A percentile compares a stretch with the other conserved stretches of the same genome.
These are phyloP conservation scores for Zeuzera pyrina DNA, from an alignment of 2,888 invertebrate species.

Conservation along the genomic window DNA sequence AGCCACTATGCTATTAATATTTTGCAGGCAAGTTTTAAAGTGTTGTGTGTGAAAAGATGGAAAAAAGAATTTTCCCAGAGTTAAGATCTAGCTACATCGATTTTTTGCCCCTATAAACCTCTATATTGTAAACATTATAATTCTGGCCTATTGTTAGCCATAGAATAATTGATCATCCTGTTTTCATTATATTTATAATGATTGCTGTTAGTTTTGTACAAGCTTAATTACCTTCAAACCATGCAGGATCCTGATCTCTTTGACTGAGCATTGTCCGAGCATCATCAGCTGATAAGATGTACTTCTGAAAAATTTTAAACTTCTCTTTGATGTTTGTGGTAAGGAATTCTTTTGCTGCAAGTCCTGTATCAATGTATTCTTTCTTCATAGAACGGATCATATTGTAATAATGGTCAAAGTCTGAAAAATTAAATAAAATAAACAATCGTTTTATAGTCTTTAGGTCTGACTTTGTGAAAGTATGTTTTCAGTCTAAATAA, in stretches of 20 bases:
- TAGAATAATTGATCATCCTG: background rate
- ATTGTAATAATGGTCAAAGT: slow-evolving; percentile 81
- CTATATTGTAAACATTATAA: too few species aligned
- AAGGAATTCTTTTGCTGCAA: slow-evolving; percentile 82
- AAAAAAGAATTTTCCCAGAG: too few species aligned
- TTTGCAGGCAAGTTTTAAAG: too few species aligned
- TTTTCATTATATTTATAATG: too few species aligned
- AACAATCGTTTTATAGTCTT: background rate
- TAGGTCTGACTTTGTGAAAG: too few species aligned
- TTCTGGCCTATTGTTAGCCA: too few species aligned
- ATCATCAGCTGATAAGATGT: slow-evolving; percentile 60
- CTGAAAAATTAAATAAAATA: slow-evolving; percentile 39
- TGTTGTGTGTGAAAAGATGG: too few species aligned
- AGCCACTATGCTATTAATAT: too few species aligned
- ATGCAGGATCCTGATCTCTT: slow-evolving; percentile 80
- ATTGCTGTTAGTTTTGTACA: background rate
- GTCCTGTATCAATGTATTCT: slow-evolving; percentile 79
- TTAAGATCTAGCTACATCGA: too few species aligned
- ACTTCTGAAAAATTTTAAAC: slow-evolving; percentile 55
- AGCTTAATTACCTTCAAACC: slow-evolving; percentile 88
- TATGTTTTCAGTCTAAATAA: too few species aligned
- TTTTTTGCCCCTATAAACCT: too few species aligned
- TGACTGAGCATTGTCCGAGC: slow-evolving; percentile 74
- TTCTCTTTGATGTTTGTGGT: slow-evolving; percentile 75
- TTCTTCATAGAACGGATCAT: slow-evolving; percentile 78